phyloP scores from a whole-genome alignment of 37 sponge, comb jelly and placozoan species.

The Eunapius fragilis region DNA sequence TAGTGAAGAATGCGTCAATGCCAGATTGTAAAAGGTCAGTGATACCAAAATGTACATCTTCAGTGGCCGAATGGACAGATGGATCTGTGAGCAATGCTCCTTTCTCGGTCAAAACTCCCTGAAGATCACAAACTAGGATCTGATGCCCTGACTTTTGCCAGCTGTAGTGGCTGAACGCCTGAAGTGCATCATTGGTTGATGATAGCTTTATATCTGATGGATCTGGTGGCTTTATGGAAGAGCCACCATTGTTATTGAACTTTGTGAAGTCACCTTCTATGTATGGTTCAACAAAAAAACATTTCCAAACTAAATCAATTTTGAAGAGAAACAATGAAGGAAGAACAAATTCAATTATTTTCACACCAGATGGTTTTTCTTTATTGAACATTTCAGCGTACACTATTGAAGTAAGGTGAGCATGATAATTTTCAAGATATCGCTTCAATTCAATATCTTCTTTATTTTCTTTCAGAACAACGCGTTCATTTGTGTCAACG shows the following conservation, averaged over 20 bases:
- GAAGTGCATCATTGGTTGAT: constrained; percentile 4
- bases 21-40: constrained; percentile 18
- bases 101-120: constrained; percentile 3
- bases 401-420: neutral
- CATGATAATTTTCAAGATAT: constrained; percentile 2
- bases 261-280: constrained; percentile 16
- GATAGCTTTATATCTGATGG: no score
- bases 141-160: constrained; percentile 17
- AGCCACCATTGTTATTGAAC: constrained; percentile 32
- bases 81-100: constrained; percentile 30
- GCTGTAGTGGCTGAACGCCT: constrained; percentile 48
- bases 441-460: neutral
- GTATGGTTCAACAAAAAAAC: constrained; percentile 16
- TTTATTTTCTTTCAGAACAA: constrained; percentile 28
- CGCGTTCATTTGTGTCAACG: neutral
- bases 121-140: constrained; percentile 26
- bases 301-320: neutral
- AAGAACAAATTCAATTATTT: neutral
- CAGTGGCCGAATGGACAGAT: constrained; percentile 10
- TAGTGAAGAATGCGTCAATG: constrained; percentile 16
- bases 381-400: constrained; percentile 24
- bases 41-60: neutral
- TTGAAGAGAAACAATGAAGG: neutral
- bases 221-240: neutral
- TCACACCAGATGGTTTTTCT: neutral